Base-by-base conservation (phyloP, 2,113 vertebrate species). In the Embiotoca jacksoni region DNA sequence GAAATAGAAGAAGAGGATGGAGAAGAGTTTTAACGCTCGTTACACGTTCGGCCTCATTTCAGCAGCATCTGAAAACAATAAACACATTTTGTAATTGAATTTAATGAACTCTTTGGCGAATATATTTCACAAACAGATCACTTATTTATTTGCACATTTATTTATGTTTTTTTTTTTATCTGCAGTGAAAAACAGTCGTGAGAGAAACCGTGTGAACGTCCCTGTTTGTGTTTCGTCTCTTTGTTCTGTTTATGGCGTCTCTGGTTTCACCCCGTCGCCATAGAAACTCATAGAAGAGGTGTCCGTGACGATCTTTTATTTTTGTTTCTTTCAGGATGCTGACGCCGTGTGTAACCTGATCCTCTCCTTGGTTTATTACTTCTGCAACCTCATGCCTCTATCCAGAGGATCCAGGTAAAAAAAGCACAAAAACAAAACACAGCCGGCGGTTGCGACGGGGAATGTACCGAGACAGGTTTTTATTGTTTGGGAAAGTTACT, bases 361-460 rank as follows among this genome's bases (percentile, higher is more conserved):
- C 89, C 95, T 99, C 50, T 99, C 97, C 3, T 87, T 99, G 90
- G 95, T 98, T 83, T 99, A 99, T 92, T 99, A 99, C 94, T 99
- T 99, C 93, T 99, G 98, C 90, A 99, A 99, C 83, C 96, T 99
- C 92, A 98, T 99, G 97, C 98, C 98, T 9, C 96, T 99, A 52
- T 99, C 98, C 76, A 95, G 97, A 91, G 98, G 98, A 85, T 99
- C 98, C 87, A 99, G 97, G 98, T 99, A 83, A 54, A 6, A 3
- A 30, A 3, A 3, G 1, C 1, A n/a, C 41, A 4, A 68, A 62
- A 23, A 23, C 23, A 23, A 23, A 23, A 23, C 23, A 58, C 58
- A 58, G 31, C 56, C 41, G 16, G 7, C 37, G 23, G 33, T 13
- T 9, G 3, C 11, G 36, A 39, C 5, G 4, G 35, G 35, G 11